Conservation (phyloP, 1,140 invertebrate species). For the Zaprionus kolodkinae region DNA sequence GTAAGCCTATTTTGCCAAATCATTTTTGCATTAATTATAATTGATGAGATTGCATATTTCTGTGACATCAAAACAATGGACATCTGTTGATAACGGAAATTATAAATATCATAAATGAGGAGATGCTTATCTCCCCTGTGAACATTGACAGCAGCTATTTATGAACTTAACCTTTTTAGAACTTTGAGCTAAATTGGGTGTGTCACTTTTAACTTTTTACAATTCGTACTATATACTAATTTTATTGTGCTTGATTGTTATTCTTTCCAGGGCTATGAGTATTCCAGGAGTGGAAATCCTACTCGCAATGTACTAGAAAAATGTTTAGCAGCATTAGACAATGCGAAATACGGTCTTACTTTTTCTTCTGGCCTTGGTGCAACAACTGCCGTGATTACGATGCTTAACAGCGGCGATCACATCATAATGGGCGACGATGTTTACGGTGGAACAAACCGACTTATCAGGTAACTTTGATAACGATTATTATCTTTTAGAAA, state of each 20-base stretch:
- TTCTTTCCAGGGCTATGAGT: slow-evolving; percentile 91
- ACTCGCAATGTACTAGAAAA: slow-evolving; percentile 95
- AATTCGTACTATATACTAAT: no score
- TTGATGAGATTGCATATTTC: not conserved
- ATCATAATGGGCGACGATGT: slow-evolving; percentile 96
- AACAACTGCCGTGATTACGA: slow-evolving; percentile 89
- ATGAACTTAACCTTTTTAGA: not conserved
- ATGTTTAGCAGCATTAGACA: slow-evolving; percentile 95
- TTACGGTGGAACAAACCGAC: slow-evolving; percentile 95
- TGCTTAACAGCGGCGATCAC: slow-evolving; percentile 95
- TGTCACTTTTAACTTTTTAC: slow-evolving; percentile 8
- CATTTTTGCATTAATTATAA: not conserved
- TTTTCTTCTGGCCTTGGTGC: slow-evolving; percentile 97
- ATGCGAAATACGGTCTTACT: slow-evolving; percentile 93
- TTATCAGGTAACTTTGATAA: slow-evolving; percentile 64
- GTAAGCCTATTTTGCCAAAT: not conserved
- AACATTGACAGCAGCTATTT: not conserved
- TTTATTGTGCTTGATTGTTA: no score
- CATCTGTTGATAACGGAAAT: not conserved
- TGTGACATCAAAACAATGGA: not conserved
- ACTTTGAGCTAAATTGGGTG: not conserved
- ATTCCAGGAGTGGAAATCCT: slow-evolving; percentile 97
- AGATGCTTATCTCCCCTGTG: not conserved
- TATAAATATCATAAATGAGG: not conserved
- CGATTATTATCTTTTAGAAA: not conserved